Evolutionary conservation across 1,140 invertebrate species (phyloP).

Genomic region (Macrosteles quadrilineatus): DNA sequence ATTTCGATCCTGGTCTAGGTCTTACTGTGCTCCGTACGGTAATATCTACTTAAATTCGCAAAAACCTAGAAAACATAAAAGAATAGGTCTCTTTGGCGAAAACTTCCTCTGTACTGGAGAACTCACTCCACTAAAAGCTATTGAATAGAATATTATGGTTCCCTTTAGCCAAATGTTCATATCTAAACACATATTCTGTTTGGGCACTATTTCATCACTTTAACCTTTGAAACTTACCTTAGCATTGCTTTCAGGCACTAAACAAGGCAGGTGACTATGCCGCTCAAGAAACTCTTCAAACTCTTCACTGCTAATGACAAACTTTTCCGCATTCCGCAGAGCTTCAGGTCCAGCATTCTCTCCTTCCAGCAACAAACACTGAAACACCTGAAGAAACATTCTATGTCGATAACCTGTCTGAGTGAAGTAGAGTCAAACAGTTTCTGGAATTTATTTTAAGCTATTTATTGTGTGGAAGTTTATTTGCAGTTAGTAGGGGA

Average conservation of each 20-base stretch:
- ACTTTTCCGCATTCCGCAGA: constrained; percentile 50
- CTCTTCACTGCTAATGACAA: constrained; percentile 52
- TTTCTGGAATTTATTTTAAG: constrained; percentile 4
- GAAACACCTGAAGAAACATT: constrained; percentile 49
- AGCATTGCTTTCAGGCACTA: constrained; percentile 56
- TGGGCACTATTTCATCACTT: too few species aligned
- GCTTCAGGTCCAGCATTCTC: constrained; percentile 54
- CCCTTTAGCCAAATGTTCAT: too few species aligned
- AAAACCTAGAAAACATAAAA: too few species aligned
- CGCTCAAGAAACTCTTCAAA: constrained; percentile 51
- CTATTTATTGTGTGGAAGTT: constrained; percentile 25
- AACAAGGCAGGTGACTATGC: constrained; percentile 48
- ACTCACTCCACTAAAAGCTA: too few species aligned
- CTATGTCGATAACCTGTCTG: constrained; percentile 36
- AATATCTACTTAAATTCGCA: too few species aligned
- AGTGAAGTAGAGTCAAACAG: constrained; percentile 9
- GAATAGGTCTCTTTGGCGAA: too few species aligned
- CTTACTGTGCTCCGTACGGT: too few species aligned
- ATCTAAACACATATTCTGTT: too few species aligned
- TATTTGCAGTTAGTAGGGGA: constrained; percentile 33
- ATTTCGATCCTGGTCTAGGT: too few species aligned
- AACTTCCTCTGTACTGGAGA: too few species aligned
- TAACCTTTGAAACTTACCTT: too few species aligned
- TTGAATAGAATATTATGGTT: too few species aligned
- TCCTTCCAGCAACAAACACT: constrained; percentile 54